phyloP scores from a whole-genome alignment of 2,113 vertebrate species.

The Mastomys coucha region DNA sequence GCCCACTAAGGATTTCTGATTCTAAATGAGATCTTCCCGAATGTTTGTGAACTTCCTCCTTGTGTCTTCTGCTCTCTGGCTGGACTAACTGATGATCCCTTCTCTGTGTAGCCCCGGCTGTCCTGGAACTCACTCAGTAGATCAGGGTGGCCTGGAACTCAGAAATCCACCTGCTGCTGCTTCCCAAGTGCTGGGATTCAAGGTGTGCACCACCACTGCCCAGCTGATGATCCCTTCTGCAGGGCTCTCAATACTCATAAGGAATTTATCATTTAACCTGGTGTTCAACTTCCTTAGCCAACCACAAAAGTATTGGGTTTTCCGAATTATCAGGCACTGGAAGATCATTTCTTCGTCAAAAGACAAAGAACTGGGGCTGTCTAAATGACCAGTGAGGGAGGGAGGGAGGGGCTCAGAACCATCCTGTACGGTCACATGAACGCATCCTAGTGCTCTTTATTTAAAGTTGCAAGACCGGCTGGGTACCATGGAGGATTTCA shows the following conservation, averaged over 20 bases:
- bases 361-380: neutral
- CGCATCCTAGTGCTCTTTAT: neutral
- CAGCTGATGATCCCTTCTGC: neutral
- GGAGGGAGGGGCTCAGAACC: neutral
- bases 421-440: neutral
- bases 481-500: neutral
- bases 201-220: no score
- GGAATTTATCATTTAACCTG: neutral
- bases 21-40: conserved; percentile 57
- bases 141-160: no score
- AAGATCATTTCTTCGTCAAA: conserved; percentile 11
- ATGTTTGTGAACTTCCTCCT: conserved; percentile 70
- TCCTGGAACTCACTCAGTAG: no score
- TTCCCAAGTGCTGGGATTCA: no score
- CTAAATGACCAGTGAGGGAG: neutral
- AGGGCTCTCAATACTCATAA: neutral
- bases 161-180: no score
- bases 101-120: no score
- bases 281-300: conserved; percentile 22
- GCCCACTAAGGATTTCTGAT: conserved; percentile 51
- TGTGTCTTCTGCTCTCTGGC: conserved; percentile 31
- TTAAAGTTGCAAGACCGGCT: neutral
- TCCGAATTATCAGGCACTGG: neutral
- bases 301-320: neutral
- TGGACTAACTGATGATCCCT: conserved; percentile 30